These are phyloP conservation scores for Colostygia pectinataria DNA, from an alignment of 2,888 invertebrate species.

Conservation along the genomic window DNA sequence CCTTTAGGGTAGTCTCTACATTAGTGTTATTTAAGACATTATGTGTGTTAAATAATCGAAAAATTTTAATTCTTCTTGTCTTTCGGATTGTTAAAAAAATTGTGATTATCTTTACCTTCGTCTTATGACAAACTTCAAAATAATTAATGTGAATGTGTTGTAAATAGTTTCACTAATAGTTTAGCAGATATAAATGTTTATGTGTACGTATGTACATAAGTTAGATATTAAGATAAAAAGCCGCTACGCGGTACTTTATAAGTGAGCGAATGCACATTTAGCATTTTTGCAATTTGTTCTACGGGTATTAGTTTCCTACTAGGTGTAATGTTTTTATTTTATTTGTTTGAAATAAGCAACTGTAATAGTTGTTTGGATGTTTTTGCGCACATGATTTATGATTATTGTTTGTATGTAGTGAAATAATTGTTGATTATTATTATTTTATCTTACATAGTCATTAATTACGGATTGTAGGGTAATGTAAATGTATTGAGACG, in stretches of 20 bases:
- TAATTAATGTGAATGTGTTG: constrained; percentile 30
- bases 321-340: constrained; percentile 76
- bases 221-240: constrained; percentile 9
- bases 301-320: constrained; percentile 84
- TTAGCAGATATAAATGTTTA: constrained; percentile 18
- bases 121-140: constrained; percentile 25
- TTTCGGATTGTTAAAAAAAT: constrained; percentile 18
- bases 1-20: constrained; percentile 12
- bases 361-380: constrained; percentile 56
- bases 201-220: constrained; percentile 26
- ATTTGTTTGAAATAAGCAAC: constrained; percentile 61
- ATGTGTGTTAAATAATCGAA: constrained; percentile 16
- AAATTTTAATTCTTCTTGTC: constrained; percentile 19
- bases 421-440: constrained; percentile 80
- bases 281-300: constrained; percentile 76
- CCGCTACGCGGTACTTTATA: constrained; percentile 17
- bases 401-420: constrained; percentile 59
- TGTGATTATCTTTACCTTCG: constrained; percentile 30
- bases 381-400: constrained; percentile 68
- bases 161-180: constrained; percentile 26
- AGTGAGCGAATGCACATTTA: constrained; percentile 39
- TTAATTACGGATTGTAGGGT: constrained; percentile 64
- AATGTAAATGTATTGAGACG: constrained; percentile 54
- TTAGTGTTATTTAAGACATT: constrained; percentile 16
- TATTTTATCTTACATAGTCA: constrained; percentile 68